Evolutionary conservation across 2,888 invertebrate genomes (phyloP), one percentile per base, ranked within the genome.

Genomic region (Heliconius charithonia): DNA sequence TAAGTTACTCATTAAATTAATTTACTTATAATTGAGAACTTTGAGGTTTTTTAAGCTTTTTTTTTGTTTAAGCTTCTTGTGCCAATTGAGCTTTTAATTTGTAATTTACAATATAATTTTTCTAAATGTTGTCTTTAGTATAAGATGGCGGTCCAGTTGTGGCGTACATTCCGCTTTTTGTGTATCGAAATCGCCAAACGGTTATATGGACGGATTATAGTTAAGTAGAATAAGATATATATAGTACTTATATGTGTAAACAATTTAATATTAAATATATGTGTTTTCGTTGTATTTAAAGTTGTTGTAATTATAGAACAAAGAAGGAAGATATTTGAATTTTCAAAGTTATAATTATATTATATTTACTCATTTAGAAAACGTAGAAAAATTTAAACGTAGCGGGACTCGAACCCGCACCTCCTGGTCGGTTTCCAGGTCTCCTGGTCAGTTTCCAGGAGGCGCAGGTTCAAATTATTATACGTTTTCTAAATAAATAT

Each of bases 111-210:
- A 27, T 19, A 62, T 74, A 27, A 25, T 63, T 41, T 37, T 63
- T 41, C 27, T 74, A 12, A 41, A 27, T 74, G 37, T 74, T 29
- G 29, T 51, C 51, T 56, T 25, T 45, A 74, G 19, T 22, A 25
- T 74, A 74, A 74, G 27, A 32, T 63, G 62, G 62, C 67, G 59
- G 59, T 63, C 74, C 74, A 74, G 74, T 63, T 22, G n/a, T 74
- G 73, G 73, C 78, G 85, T 82, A 89, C 89, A 89, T 89, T 89
- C 89, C 89, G 87, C 88, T 88, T 87, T 85, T 84, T 87, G 84
- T 86, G 76, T 80, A 81, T 81, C 85, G 78, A 85, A 45, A 63
- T 84, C 83, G 86, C 85, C 85, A 85, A 85, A 86, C 84, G 80
- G 80, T 80, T 79, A 80, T 79, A 79, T 77, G 70, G 45, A 77